phyloP scores from a whole-genome alignment of 2,797 vertebrate genomes.

The Sardinella longiceps region DNA sequence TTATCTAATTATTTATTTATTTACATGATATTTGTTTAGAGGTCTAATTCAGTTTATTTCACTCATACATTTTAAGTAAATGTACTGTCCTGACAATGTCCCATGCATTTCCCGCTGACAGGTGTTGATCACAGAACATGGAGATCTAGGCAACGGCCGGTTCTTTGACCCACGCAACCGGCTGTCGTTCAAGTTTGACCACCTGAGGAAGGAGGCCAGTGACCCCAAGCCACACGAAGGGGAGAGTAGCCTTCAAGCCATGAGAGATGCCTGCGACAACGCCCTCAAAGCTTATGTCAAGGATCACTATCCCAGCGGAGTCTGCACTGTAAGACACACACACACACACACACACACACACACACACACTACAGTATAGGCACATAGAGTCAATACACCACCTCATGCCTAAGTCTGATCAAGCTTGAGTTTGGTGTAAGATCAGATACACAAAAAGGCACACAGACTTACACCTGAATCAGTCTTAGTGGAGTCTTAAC shows the following conservation, averaged over 20 bases:
- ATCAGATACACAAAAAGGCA: background rate
- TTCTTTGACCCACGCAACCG: conserved; percentile 94
- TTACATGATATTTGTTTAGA: no score
- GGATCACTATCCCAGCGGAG: conserved; percentile 91
- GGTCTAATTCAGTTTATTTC: no score
- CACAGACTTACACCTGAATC: background rate
- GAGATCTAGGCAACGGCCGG: conserved; percentile 89
- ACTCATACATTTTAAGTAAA: background rate
- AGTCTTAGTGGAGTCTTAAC: background rate
- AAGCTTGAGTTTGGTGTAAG: no score
- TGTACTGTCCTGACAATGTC: background rate
- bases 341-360: background rate
- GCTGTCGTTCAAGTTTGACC: conserved; percentile 94
- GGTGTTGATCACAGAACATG: conserved; percentile 95
- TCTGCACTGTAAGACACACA: conserved; percentile 82
- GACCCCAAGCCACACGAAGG: conserved; percentile 84
- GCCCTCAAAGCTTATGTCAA: conserved; percentile 88
- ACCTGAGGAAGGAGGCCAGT: conserved; percentile 91
- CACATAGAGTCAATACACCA: no score
- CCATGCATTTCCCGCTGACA: conserved; percentile 52
- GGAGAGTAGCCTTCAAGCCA: conserved; percentile 78
- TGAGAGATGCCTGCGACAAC: conserved; percentile 88
- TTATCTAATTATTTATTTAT: no score
- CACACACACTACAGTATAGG: background rate
- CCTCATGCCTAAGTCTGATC: no score